Evolutionary conservation across 1,140 invertebrate genomes (phyloP), one percentile per base, ranked within the genome.

Genomic region (Saccostrea glomerata): DNA sequence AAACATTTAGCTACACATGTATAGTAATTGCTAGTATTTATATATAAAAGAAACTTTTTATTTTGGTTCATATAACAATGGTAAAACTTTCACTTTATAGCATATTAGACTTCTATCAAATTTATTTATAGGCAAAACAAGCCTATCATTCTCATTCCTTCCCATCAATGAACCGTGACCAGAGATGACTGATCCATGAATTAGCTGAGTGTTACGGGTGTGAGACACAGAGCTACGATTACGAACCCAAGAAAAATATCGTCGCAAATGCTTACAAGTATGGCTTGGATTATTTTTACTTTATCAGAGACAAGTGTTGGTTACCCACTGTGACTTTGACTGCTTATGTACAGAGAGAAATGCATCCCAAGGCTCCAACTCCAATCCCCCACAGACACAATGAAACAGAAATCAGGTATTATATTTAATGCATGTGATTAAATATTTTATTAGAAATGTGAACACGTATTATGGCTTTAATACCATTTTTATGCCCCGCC

Each of bases 141-240:
- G 97, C 97, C 91, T 97, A 97, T n/a, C 96, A 97, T 0, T 97
- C 97, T 87, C 97, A 98, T 94, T 97, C 98, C 0, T 99, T 99
- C 94, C 97, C 98, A 12, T 96, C 97, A 13, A 98, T 99, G 98
- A 98, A 98, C 93, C 96, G 97, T 20, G 97, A 98, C 88, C 98
- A 98, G 93, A 96, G 98, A 15, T 96, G 97, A 92, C 97, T 99
- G 91, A 96, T 99, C 12, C 98, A 99, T 94, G 98, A 99, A 93
- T 96, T 98, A 92, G 98, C 98, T 90, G 97, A 98, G 93, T 97
- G 98, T 94, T 99, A 99, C 96, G 98, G 98, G 3, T 98, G 98
- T 92, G 97, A 98, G 93, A 98, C 98, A 89, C 97, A 98, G 82
- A 98, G 98, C 82, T 99, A 98, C 94, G 98, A 99, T 95, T 96